These are phyloP conservation scores for Mnemiopsis leidyi DNA, from an alignment of 37 sponge, comb jelly and placozoan genomes.

Conservation along the genomic window DNA sequence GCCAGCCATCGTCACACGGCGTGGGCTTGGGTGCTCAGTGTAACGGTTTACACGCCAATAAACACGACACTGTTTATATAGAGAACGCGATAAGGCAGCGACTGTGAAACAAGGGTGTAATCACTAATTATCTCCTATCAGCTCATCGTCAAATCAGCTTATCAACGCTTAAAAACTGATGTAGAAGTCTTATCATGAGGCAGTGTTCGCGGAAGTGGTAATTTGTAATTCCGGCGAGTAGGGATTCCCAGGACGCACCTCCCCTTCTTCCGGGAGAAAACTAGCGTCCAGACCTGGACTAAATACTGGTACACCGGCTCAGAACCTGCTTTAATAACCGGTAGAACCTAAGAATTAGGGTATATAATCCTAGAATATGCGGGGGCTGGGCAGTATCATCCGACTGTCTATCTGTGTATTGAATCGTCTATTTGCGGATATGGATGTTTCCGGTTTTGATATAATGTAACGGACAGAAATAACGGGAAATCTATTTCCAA, in stretches of 20 bases:
- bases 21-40: too few species aligned
- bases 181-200: not conserved
- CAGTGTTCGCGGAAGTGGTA: not conserved
- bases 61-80: too few species aligned
- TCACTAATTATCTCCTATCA: too few species aligned
- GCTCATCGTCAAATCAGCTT: not conserved
- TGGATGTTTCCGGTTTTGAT: too few species aligned
- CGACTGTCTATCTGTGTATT: not conserved
- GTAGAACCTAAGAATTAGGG: not conserved
- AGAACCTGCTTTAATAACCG: not conserved
- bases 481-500: too few species aligned
- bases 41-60: too few species aligned
- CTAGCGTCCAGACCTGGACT: not conserved
- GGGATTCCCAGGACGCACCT: not conserved
- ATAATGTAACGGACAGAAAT: not conserved
- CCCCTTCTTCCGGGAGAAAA: not conserved
- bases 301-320: too few species aligned
- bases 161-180: not conserved
- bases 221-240: not conserved
- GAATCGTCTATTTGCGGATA: not conserved
- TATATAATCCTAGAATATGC: not conserved
- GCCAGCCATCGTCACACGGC: too few species aligned
- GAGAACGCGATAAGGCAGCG: too few species aligned
- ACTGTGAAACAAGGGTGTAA: too few species aligned
- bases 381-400: not conserved